Conservation (phyloP, 92 coral and sea anemone species). For the Meandrina meandrites region DNA sequence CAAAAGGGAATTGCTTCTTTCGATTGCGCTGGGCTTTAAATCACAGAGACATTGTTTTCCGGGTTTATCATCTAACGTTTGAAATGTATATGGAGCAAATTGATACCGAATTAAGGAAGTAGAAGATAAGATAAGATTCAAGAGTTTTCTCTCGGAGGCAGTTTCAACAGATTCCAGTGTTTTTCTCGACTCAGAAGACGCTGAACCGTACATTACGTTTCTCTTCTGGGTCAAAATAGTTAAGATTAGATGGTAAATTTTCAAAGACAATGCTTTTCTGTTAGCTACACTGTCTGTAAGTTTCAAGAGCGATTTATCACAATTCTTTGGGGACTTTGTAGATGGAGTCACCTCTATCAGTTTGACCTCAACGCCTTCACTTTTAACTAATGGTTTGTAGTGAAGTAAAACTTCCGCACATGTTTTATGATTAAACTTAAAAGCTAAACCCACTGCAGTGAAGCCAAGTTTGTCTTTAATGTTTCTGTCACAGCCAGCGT, state of each 20-base stretch:
- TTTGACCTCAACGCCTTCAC: neutral
- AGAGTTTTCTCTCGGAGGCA: neutral
- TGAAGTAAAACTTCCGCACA: conserved; percentile 74
- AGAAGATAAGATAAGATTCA: neutral
- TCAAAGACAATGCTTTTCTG: neutral
- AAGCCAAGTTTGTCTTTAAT: conserved; percentile 77
- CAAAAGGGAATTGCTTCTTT: neutral
- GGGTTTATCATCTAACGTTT: neutral
- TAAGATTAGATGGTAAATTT: neutral
- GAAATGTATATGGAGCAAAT: neutral
- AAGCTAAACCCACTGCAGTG: conserved; percentile 80
- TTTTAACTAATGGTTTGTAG: conserved; percentile 43
- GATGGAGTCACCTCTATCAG: neutral
- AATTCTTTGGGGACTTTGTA: neutral
- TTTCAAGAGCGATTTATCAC: neutral
- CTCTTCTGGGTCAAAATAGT: neutral
- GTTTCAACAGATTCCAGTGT: neutral
- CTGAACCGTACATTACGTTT: conserved; percentile 15
- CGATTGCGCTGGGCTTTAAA: neutral
- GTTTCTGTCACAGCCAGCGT: conserved; percentile 69
- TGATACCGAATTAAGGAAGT: neutral
- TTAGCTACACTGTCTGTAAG: neutral
- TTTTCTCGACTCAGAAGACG: neutral
- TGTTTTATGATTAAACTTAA: conserved; percentile 46
- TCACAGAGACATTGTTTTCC: neutral